These are phyloP conservation scores for Melanostoma mellinum DNA, from an alignment of 2,888 invertebrate genomes.

Conservation along the genomic window DNA sequence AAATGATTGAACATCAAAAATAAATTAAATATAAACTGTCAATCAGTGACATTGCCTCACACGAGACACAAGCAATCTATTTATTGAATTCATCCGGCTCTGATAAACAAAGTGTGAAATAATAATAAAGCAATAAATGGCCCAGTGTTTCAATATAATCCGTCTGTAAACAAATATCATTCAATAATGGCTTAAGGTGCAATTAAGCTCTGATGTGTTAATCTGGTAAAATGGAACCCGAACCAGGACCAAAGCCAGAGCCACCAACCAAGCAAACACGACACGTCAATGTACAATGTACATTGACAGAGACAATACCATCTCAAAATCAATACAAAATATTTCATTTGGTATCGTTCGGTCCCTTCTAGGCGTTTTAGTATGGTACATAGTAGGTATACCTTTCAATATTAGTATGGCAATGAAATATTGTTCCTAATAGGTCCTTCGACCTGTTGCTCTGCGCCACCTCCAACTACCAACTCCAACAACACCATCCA, in stretches of 20 bases:
- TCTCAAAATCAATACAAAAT: constrained; percentile 54
- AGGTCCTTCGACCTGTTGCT: constrained; percentile 68
- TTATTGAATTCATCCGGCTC: not conserved
- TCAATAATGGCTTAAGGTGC: constrained; percentile 26
- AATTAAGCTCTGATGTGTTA: constrained; percentile 57
- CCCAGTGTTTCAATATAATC: constrained; percentile 7
- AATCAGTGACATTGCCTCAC: no score
- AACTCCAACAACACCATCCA: constrained; percentile 4
- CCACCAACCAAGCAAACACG: constrained; percentile 5
- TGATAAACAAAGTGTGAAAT: not conserved
- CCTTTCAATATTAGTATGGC: constrained; percentile 32
- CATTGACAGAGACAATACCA: constrained; percentile 4
- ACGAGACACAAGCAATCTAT: not conserved
- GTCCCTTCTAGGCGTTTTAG: constrained; percentile 3
- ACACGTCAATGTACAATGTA: constrained; percentile 6
- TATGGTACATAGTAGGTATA: constrained; percentile 1
- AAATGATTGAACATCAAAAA: no score
- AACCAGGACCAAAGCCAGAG: constrained; percentile 1
- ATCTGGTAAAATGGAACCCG: constrained; percentile 32
- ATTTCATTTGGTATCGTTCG: not conserved
- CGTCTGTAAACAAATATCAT: constrained; percentile 32
- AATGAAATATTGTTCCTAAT: constrained; percentile 56
- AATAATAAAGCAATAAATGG: constrained; percentile 12
- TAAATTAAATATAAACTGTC: no score
- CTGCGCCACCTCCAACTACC: not conserved